Percentiles rank a stretch among this genome's conserved stretches.
Conservation (phyloP, 2,797 vertebrate genomes). For the Protonibea diacanthus region DNA sequence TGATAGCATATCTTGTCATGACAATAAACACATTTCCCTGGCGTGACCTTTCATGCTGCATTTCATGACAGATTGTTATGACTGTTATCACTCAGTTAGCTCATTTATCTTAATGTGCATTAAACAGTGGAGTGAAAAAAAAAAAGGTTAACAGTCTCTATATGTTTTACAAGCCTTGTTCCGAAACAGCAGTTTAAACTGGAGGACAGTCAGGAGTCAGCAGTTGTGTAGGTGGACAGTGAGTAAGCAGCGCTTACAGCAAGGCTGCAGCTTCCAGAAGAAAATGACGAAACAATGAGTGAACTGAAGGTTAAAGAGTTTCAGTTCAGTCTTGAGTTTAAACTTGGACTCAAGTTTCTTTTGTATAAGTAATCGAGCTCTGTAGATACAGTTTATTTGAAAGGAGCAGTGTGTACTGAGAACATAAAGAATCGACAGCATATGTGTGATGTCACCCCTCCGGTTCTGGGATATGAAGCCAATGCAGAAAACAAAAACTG, state of each 20-base stretch:
- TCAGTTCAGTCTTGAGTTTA: neutral
- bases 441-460: too few relatives aligned
- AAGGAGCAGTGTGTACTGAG: too few relatives aligned
- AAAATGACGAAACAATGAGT: slow-evolving; percentile 1
- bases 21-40: slow-evolving; percentile 74
- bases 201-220: slow-evolving; percentile 21
- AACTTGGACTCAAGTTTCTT: neutral
- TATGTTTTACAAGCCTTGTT: slow-evolving; percentile 3
- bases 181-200: slow-evolving; percentile 35
- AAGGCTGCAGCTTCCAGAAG: slow-evolving; percentile 12
- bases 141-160: slow-evolving; percentile 1
- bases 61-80: slow-evolving; percentile 59
- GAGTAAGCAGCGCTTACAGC: slow-evolving; percentile 37
- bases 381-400: too few relatives aligned
- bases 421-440: too few relatives aligned
- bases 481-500: too few relatives aligned
- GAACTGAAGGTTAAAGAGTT: neutral
- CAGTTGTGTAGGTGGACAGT: slow-evolving; percentile 29
- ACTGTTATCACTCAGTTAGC: slow-evolving; percentile 52
- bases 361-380: too few relatives aligned
- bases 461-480: too few relatives aligned
- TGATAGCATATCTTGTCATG: slow-evolving; percentile 62
- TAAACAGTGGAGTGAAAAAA: slow-evolving; percentile 24
- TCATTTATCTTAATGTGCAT: slow-evolving; percentile 52
- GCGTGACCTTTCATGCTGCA: slow-evolving; percentile 55